Conservation (phyloP, 2,888 invertebrate species). For the Hypomecis atomaria region DNA sequence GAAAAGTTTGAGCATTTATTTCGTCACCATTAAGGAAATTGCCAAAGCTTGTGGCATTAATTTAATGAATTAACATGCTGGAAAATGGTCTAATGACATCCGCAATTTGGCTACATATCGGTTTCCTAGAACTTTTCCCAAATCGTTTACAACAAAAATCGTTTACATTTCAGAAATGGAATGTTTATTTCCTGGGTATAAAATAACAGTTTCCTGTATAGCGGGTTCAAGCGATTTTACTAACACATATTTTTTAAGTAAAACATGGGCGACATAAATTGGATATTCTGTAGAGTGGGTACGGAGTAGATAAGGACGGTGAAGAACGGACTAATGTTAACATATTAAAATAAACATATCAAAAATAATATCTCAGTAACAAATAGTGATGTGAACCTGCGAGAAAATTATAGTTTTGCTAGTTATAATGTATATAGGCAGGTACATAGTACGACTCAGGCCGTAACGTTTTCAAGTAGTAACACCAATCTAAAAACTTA, state of each 20-base stretch:
- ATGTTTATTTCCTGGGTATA: neutral
- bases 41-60: conserved; percentile 30
- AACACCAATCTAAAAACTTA: too few relatives aligned
- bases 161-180: conserved; percentile 5
- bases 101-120: conserved; percentile 28
- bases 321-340: neutral
- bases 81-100: conserved; percentile 30
- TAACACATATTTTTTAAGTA: neutral
- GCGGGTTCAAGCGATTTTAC: neutral
- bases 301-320: too few relatives aligned
- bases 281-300: too few relatives aligned
- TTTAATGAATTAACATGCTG: conserved; percentile 34
- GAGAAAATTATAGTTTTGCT: too few relatives aligned
- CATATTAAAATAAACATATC: conserved; percentile 5
- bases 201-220: neutral
- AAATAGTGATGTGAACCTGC: too few relatives aligned
- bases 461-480: too few relatives aligned
- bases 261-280: too few relatives aligned
- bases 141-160: conserved; percentile 1
- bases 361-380: conserved; percentile 10
- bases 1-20: conserved; percentile 27
- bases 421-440: too few relatives aligned
- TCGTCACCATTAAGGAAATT: conserved; percentile 35
- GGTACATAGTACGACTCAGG: too few relatives aligned
- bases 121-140: conserved; percentile 21